A percentile compares a stretch with the other conserved stretches of the same genome.
Conservation (phyloP, 30 jellyfish, hydroid and myxozoan species). For the Calvadosia cruxmelitensis region DNA sequence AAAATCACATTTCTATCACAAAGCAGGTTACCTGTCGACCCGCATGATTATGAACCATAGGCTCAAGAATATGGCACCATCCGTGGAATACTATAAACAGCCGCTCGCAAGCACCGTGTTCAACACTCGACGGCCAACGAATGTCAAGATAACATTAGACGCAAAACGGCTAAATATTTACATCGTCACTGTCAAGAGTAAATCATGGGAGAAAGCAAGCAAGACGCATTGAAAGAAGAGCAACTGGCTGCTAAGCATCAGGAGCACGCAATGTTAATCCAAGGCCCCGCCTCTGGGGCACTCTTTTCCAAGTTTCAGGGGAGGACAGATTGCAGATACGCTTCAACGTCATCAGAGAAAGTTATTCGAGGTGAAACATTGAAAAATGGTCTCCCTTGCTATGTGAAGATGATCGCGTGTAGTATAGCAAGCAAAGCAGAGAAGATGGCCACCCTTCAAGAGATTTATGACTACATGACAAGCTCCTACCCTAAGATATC, state of each 20-base stretch:
- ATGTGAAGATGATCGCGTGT: not conserved
- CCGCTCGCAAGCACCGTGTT: not conserved
- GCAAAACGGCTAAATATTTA: not conserved
- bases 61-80: not conserved
- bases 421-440: not conserved
- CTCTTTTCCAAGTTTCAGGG: too few relatives aligned
- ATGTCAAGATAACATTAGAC: not conserved
- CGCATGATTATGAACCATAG: not conserved
- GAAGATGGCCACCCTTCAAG: not conserved
- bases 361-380: not conserved
- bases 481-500: not conserved
- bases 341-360: not conserved
- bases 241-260: not conserved
- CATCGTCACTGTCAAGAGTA: not conserved
- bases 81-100: not conserved
- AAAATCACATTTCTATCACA: too few relatives aligned
- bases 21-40: not conserved
- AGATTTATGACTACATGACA: not conserved
- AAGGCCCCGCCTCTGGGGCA: too few relatives aligned
- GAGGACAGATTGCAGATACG: not conserved
- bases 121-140: not conserved
- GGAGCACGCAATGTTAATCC: too few relatives aligned
- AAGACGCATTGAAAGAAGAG: not conserved
- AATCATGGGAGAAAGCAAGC: not conserved
- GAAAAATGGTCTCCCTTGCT: not conserved